These are phyloP conservation scores for Eucidaris tribuloides DNA, from an alignment of 35 echinoderm and acorn worm genomes.

Conservation along the genomic window DNA sequence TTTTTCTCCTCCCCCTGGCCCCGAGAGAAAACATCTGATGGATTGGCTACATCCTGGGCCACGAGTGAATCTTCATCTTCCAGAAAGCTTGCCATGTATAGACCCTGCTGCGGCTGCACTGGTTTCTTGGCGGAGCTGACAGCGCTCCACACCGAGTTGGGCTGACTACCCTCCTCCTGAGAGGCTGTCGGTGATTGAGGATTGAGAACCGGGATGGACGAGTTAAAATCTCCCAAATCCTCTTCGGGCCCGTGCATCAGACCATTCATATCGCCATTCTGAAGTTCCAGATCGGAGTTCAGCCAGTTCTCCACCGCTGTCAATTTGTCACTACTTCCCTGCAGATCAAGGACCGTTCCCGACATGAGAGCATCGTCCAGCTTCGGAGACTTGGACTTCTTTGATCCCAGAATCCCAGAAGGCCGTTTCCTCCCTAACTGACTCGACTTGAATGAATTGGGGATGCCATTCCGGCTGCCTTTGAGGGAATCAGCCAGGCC, in stretches of 20 bases:
- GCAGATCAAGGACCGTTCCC: neutral
- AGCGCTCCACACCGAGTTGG: neutral
- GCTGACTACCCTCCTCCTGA: neutral
- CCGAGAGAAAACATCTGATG: constrained; percentile 34
- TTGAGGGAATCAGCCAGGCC: neutral
- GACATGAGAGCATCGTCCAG: constrained; percentile 1
- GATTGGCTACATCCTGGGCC: constrained; percentile 15
- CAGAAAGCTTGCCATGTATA: constrained; percentile 20
- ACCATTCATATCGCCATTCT: constrained; percentile 24
- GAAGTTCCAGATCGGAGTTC: constrained; percentile 14
- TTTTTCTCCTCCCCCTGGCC: constrained; percentile 42
- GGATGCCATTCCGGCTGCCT: neutral
- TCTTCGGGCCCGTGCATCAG: neutral
- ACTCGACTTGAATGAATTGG: neutral
- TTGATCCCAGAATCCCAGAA: neutral
- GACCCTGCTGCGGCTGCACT: neutral
- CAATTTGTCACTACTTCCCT: constrained; percentile 17
- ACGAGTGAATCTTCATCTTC: constrained; percentile 19
- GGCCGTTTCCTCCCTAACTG: neutral
- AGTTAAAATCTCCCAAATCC: neutral
- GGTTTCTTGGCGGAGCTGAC: neutral
- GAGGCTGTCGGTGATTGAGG: constrained; percentile 18
- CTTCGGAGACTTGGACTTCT: constrained; percentile 18
- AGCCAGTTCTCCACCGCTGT: constrained; percentile 9
- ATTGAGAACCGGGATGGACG: neutral